These are phyloP conservation scores for Bugulina stolonifera DNA, from an alignment of 2,888 invertebrate genomes.

Conservation along the genomic window DNA sequence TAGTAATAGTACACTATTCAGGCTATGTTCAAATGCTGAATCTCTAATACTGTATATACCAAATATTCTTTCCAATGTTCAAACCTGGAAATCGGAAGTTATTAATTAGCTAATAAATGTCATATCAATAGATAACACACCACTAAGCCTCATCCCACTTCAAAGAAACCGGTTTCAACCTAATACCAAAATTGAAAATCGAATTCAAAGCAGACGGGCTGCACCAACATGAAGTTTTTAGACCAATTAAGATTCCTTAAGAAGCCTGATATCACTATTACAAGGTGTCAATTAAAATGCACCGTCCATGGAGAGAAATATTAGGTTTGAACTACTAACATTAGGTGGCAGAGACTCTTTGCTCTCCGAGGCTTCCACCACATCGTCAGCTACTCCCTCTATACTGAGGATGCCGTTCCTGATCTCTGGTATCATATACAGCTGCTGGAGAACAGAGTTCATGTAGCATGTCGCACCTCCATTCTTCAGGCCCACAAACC, in stretches of 20 bases:
- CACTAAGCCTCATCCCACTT: background rate
- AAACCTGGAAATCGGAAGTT: too few relatives aligned
- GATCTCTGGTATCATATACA: slow-evolving; percentile 31
- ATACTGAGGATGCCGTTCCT: background rate
- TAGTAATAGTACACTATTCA: too few relatives aligned
- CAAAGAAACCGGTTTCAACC: background rate
- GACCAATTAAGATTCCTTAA: too few relatives aligned
- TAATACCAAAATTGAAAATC: too few relatives aligned
- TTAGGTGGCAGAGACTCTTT: slow-evolving; percentile 6
- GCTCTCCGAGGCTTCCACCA: background rate
- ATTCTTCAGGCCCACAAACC: slow-evolving; percentile 94
- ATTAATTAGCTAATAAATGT: too few relatives aligned
- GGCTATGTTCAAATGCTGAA: too few relatives aligned
- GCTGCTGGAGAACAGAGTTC: slow-evolving; percentile 95
- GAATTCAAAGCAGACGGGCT: too few relatives aligned
- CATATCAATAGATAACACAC: background rate
- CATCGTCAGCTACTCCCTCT: slow-evolving; percentile 24
- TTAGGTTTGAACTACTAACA: background rate
- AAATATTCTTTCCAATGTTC: too few relatives aligned
- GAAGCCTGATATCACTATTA: too few relatives aligned
- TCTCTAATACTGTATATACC: too few relatives aligned
- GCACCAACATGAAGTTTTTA: too few relatives aligned
- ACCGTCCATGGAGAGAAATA: background rate
- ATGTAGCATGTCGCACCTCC: slow-evolving; percentile 98
- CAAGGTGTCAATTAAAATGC: too few relatives aligned